These are phyloP conservation scores for Actenoides hombroni DNA, from an alignment of 2,113 vertebrate species.

Conservation along the genomic window DNA sequence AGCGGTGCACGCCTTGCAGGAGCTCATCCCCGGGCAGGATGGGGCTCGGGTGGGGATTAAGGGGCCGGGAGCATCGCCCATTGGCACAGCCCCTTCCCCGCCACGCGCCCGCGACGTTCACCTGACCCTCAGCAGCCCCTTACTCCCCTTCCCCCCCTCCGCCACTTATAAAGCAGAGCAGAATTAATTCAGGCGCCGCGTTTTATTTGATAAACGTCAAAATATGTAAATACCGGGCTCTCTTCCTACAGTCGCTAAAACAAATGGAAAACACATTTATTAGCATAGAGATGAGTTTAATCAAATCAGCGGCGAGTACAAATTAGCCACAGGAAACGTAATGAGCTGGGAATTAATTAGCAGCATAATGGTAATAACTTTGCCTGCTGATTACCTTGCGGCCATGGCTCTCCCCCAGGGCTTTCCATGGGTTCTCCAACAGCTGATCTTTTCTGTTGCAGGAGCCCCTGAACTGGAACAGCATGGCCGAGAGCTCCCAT, in stretches of 20 bases:
- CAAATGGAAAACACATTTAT: conserved; percentile 87
- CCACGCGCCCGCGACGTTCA: background rate
- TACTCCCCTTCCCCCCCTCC: background rate
- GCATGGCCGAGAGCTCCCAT: background rate
- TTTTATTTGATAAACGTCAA: conserved; percentile 77
- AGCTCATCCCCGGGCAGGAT: background rate
- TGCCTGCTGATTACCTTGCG: conserved; percentile 82
- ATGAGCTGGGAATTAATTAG: conserved; percentile 91
- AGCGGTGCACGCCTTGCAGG: background rate
- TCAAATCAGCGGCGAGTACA: conserved; percentile 85
- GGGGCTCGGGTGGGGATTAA: background rate
- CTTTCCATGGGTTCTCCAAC: conserved; percentile 61
- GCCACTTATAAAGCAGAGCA: conserved; percentile 54
- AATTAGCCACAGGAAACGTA: conserved; percentile 87
- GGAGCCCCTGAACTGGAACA: conserved; percentile 51
- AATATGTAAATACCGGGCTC: conserved; percentile 77
- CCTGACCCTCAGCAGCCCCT: conserved; percentile 51
- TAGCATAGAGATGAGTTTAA: conserved; percentile 91
- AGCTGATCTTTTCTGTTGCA: conserved; percentile 63
- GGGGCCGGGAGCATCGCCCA: background rate
- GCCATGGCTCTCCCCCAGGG: conserved; percentile 77
- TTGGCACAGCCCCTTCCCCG: background rate
- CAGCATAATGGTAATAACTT: conserved; percentile 81
- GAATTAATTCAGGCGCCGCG: conserved; percentile 66
- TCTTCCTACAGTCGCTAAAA: conserved; percentile 79